phyloP scores from a whole-genome alignment of 2,113 vertebrate genomes.

The Ploceus nigricollis region DNA sequence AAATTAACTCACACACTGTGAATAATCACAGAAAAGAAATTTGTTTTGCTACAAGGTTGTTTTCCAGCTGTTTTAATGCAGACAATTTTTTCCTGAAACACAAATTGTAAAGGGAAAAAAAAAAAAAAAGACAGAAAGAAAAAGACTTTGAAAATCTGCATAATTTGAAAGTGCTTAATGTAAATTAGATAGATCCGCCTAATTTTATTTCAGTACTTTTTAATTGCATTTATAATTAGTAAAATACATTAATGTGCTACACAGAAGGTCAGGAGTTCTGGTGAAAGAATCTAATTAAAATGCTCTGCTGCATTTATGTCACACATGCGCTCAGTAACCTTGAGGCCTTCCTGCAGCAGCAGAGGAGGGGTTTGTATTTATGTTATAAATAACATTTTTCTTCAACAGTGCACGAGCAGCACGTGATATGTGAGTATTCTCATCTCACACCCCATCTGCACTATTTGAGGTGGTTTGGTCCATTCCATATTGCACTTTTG shows the following conservation, averaged over 20 bases:
- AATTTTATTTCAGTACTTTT: constrained; percentile 83
- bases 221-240: constrained; percentile 84
- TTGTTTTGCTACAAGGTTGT: constrained; percentile 77
- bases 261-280: constrained; percentile 76
- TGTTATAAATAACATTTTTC: constrained; percentile 35
- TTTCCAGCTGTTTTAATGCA: constrained; percentile 79
- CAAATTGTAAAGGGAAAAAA: neutral
- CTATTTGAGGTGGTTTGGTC: neutral
- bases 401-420: neutral
- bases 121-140: neutral
- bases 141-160: constrained; percentile 67
- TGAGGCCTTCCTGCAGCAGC: constrained; percentile 37
- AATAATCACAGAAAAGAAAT: constrained; percentile 78
- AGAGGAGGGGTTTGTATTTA: neutral
- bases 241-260: constrained; percentile 77
- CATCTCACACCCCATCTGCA: neutral
- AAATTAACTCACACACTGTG: constrained; percentile 78
- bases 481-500: neutral
- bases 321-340: constrained; percentile 39
- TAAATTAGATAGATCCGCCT: constrained; percentile 80
- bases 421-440: neutral
- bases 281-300: constrained; percentile 72
- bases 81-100: constrained; percentile 69
- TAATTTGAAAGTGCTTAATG: constrained; percentile 80
- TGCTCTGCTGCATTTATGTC: constrained; percentile 56